Evolutionary conservation across 2,888 invertebrate species (phyloP).

Genomic region (Listrodromus nycthemerus): DNA sequence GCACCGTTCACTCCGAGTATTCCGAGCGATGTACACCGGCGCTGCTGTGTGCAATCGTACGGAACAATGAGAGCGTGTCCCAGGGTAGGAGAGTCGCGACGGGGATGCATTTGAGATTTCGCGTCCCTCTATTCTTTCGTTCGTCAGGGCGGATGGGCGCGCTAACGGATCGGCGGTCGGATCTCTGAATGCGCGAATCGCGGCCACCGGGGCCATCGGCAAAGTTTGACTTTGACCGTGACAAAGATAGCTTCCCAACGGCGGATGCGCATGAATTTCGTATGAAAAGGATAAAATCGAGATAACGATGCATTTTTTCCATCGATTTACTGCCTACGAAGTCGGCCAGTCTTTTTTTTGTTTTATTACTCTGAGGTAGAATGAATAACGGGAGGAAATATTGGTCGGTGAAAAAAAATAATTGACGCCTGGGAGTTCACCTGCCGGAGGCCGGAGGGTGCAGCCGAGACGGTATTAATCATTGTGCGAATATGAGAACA

Average conservation of each 20-base stretch:
- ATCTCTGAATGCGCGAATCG: constrained; percentile 50
- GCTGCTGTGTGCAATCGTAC: constrained; percentile 31
- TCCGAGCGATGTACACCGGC: neutral
- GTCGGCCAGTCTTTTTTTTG: neutral
- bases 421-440: neutral
- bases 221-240: constrained; percentile 50
- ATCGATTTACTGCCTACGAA: neutral
- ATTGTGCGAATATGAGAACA: neutral
- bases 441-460: constrained; percentile 2
- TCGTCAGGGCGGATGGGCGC: constrained; percentile 12
- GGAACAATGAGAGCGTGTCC: constrained; percentile 61
- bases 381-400: constrained; percentile 3
- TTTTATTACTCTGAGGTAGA: neutral
- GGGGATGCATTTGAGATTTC: constrained; percentile 20
- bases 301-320: neutral
- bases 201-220: constrained; percentile 45
- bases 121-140: constrained; percentile 40
- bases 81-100: constrained; percentile 21
- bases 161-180: neutral
- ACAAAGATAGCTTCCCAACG: constrained; percentile 4
- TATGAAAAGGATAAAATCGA: constrained; percentile 7
- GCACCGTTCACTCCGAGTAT: constrained; percentile 41
- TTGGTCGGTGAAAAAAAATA: constrained; percentile 4
- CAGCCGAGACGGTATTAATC: neutral
- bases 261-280: constrained; percentile 12